Evolutionary conservation across 2,113 vertebrate species (phyloP).

Genomic region (Isurus oxyrinchus): DNA sequence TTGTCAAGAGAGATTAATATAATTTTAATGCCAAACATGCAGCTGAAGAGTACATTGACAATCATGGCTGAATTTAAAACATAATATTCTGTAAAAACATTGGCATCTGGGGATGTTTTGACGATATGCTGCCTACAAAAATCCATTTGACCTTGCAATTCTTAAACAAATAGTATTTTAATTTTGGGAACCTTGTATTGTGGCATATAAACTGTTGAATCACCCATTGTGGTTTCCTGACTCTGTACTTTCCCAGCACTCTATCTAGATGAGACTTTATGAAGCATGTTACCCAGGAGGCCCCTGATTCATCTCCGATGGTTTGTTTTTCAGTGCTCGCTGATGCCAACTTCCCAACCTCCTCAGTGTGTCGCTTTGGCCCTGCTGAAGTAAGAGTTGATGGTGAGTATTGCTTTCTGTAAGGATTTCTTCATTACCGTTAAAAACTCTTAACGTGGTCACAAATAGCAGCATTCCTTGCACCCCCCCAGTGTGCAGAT

Average conservation of each 20-base stretch:
- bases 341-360: constrained; percentile 62
- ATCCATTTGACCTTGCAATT: not conserved
- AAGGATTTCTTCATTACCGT: not conserved
- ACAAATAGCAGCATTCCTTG: not conserved
- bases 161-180: constrained; percentile 10
- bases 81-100: not conserved
- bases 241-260: not conserved
- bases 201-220: not conserved
- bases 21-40: not conserved
- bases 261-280: not conserved
- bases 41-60: not conserved
- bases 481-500: not conserved
- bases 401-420: constrained; percentile 46
- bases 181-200: not conserved
- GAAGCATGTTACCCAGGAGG: not conserved
- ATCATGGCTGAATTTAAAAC: not conserved
- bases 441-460: not conserved
- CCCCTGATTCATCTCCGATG: not conserved
- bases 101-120: not conserved
- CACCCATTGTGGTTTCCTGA: not conserved
- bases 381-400: constrained; percentile 61
- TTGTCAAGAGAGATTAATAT: not conserved
- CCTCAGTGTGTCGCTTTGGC: constrained; percentile 57
- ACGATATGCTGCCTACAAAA: not conserved
- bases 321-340: constrained; percentile 53